phyloP scores from a whole-genome alignment of 2,797 vertebrate genomes.

The Acomys russatus region DNA sequence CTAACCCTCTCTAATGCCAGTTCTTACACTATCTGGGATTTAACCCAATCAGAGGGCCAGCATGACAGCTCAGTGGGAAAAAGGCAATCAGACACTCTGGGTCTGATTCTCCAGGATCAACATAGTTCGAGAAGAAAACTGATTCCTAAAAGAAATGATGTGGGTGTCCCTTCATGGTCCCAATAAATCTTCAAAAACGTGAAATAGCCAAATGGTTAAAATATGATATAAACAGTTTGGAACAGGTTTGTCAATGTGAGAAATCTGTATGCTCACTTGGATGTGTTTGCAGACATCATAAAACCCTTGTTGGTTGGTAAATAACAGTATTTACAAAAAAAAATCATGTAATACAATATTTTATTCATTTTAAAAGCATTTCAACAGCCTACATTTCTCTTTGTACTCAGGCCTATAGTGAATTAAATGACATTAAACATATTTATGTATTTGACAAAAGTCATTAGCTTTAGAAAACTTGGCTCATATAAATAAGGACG shows the following conservation, averaged over 20 bases:
- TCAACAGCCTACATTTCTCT: background rate
- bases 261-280: background rate
- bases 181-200: background rate
- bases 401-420: background rate
- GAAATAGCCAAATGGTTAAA: background rate
- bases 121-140: background rate
- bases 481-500: background rate
- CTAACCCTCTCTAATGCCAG: background rate
- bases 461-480: background rate
- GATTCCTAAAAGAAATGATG: background rate
- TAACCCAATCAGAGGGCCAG: too few species aligned
- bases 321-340: background rate
- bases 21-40: background rate
- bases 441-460: background rate
- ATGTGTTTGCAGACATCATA: background rate
- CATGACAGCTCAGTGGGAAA: background rate
- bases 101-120: background rate
- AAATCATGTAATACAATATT: background rate
- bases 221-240: background rate
- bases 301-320: background rate
- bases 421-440: slow-evolving; percentile 5
- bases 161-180: fast-evolving
- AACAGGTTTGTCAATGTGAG: background rate
- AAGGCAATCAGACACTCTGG: background rate
- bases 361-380: slow-evolving; percentile 13